These are phyloP conservation scores for Agrilus planipennis DNA, from an alignment of 1,140 invertebrate species.

Conservation along the genomic window DNA sequence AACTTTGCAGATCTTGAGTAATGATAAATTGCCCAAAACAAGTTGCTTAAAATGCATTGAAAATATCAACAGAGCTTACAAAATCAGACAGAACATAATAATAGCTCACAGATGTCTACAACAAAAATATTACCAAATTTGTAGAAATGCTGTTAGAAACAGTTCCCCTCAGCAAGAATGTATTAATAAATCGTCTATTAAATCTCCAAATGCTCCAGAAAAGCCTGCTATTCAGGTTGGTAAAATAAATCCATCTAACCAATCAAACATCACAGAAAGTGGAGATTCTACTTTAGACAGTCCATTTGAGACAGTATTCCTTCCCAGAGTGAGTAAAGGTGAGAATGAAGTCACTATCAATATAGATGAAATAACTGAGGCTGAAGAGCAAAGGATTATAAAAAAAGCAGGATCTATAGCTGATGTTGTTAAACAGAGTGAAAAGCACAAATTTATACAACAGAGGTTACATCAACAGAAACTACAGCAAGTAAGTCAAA, in stretches of 20 bases:
- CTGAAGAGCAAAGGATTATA: neutral
- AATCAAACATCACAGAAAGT: neutral
- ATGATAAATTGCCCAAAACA: constrained; percentile 2
- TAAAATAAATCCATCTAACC: neutral
- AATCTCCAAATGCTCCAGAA: neutral
- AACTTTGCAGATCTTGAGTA: neutral
- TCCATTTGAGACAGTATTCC: too few relatives aligned
- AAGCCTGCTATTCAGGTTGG: neutral
- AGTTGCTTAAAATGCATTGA: neutral
- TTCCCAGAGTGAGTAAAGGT: too few relatives aligned
- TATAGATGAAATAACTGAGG: constrained; percentile 1
- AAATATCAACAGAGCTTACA: constrained; percentile 1
- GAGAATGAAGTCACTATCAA: neutral
- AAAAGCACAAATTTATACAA: too few relatives aligned
- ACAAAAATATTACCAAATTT: neutral
- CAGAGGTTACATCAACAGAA: too few relatives aligned
- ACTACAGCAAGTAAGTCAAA: too few relatives aligned
- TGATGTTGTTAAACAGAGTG: too few relatives aligned
- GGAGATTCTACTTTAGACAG: neutral
- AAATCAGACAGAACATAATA: constrained; percentile 4
- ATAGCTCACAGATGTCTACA: neutral
- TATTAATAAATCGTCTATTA: neutral
- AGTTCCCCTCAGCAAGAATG: too few relatives aligned
- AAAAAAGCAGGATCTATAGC: neutral
- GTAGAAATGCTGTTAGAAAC: too few relatives aligned